phyloP scores from a whole-genome alignment of 2,113 vertebrate species.

The Colaptes auratus region DNA sequence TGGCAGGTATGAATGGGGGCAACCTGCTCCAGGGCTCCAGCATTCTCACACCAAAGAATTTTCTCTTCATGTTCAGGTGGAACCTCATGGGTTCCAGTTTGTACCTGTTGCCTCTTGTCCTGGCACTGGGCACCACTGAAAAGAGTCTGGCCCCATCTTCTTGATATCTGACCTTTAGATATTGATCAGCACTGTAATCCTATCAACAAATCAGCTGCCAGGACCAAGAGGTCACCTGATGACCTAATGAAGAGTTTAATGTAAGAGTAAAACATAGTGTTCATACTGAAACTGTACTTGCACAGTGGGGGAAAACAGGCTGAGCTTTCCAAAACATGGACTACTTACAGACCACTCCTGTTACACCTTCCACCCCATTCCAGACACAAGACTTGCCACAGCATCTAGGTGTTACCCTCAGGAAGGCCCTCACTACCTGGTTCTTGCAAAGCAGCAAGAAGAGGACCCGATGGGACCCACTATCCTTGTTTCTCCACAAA shows the following conservation, averaged over 20 bases:
- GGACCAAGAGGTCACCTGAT: background rate
- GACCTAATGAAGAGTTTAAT: background rate
- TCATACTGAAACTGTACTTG: background rate
- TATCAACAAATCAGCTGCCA: background rate
- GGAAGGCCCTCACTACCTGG: no score
- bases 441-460: background rate
- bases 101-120: no score
- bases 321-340: background rate
- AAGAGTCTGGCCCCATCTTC: no score
- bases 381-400: background rate
- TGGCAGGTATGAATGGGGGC: background rate
- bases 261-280: background rate
- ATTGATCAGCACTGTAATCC: background rate
- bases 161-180: no score
- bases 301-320: background rate
- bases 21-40: no score
- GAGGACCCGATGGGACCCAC: rapidly evolving
- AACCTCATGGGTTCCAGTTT: no score
- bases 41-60: no score
- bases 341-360: background rate
- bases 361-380: rapidly evolving
- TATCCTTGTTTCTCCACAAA: background rate
- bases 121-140: no score
- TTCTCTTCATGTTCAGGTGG: no score
- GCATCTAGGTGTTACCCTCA: background rate